Percentiles rank a stretch among this genome's conserved stretches.
Evolutionary conservation across 92 coral and sea anemone species (phyloP).

Genomic region (Paramuricea clavata): DNA sequence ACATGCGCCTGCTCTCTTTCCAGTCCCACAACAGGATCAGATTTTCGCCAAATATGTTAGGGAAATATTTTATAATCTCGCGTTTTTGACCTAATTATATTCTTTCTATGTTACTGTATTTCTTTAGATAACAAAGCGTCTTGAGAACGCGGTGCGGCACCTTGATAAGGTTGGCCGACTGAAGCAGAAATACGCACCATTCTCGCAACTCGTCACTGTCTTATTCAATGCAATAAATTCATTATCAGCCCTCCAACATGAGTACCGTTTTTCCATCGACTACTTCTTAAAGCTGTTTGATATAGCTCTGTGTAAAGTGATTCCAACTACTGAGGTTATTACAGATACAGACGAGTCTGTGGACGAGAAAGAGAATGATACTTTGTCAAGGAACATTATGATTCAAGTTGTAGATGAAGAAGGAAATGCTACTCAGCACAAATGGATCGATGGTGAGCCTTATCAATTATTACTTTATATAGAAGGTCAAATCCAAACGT

Average conservation of each 20-base stretch:
- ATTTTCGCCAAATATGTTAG: no score
- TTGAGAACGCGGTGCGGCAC: conserved; percentile 80
- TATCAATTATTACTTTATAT: no score
- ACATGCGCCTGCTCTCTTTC: no score
- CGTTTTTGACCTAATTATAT: not conserved
- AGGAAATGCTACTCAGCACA: conserved; percentile 10
- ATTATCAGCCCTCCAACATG: conserved; percentile 87
- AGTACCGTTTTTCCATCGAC: conserved; percentile 92
- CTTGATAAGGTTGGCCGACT: conserved; percentile 79
- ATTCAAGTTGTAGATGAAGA: conserved; percentile 74
- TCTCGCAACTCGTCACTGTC: conserved; percentile 88
- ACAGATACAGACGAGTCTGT: not conserved
- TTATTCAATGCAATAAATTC: conserved; percentile 81
- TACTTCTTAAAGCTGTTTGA: conserved; percentile 86
- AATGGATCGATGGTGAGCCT: conserved; percentile 25
- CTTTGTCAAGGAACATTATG: conserved; percentile 63
- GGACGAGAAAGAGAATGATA: conserved; percentile 20
- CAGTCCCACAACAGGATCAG: no score
- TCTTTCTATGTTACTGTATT: not conserved
- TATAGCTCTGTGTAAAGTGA: conserved; percentile 78
- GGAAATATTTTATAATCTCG: no score
- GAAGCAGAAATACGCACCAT: conserved; percentile 80
- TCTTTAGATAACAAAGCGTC: conserved; percentile 82
- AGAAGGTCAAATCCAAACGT: not conserved
- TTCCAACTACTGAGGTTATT: not conserved